Evolutionary conservation across 2,888 invertebrate species (phyloP), one percentile per base, ranked within the genome.

Genomic region (Drosophila buzzatii): DNA sequence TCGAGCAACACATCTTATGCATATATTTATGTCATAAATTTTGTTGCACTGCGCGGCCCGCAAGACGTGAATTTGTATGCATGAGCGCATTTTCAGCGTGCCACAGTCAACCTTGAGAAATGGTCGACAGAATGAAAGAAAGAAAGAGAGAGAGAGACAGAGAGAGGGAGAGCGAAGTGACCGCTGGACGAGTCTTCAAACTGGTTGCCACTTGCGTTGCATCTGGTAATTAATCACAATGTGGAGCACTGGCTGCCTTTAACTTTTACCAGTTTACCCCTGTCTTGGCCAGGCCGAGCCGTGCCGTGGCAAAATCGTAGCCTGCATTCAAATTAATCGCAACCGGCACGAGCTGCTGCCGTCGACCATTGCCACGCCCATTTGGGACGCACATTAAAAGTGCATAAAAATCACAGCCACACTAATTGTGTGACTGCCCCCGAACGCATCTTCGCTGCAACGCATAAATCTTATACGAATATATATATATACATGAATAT

Each of bases 21-120:
- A 83, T 88, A 88, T 90, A 68, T 37, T 87, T 86, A 87, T 89
- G 90, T 90, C 86, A 87, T 90, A 78, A 77, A 79, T 79, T 79
- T 76, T 68, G 64, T 52, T 52, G 42, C 69, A 16, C 58, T 33
- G 9, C 41, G 44, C 41, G 49, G 59, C 27, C 42, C 42, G 39
- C 42, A 56, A 63, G 47, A 39, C 20, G 39, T 41, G 61, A 74
- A 74, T 82, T 76, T 53, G 81, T 82, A 88, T 90, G 86, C 82
- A 82, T 85, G 86, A 82, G 72, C 69, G 85, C 85, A 76, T 85
- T 75, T 57, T 67, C 65, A 47, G 9, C 39, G 63, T 47, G 18
- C 63, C 44, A n/a, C 56, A 37, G 63, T 59, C 69, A 90, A 83
- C 86, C 86, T 87, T 87, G 86, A 87, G 86, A 88, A 79, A 70